Percentiles rank a stretch among this genome's conserved stretches.
Conservation (phyloP, 2,113 vertebrate species). For the Phalacrocorax brasilianus region DNA sequence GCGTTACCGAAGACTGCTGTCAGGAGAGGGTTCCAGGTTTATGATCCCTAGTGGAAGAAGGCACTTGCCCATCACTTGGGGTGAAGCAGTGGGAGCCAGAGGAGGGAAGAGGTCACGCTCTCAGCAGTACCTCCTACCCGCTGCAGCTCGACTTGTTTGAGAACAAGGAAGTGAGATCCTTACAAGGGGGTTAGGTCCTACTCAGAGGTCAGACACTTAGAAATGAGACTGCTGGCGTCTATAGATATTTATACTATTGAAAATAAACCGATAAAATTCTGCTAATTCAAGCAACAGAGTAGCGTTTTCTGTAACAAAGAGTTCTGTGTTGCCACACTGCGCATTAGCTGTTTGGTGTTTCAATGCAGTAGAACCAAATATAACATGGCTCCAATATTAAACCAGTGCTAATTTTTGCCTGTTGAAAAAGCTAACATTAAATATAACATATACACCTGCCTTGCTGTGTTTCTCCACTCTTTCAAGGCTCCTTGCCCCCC, state of each 20-base stretch:
- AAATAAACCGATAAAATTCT: background rate
- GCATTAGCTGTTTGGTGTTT: background rate
- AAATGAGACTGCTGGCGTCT: background rate
- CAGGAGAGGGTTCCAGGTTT: background rate
- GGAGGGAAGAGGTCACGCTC: background rate
- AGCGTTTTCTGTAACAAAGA: background rate
- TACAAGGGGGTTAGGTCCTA: fast-evolving
- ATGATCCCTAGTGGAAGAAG: background rate
- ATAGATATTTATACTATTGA: background rate
- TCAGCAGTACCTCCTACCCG: background rate
- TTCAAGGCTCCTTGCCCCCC: background rate
- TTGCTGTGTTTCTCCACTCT: background rate
- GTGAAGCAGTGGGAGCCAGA: background rate
- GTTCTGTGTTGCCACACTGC: background rate
- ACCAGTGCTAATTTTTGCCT: background rate
- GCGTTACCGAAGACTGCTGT: background rate
- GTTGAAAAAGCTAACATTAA: background rate
- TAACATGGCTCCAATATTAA: background rate
- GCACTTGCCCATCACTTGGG: background rate
- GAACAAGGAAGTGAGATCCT: background rate
- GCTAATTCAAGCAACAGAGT: background rate
- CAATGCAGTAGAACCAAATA: background rate
- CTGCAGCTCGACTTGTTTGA: background rate
- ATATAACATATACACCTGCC: background rate
- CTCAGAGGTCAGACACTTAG: background rate